Percentiles rank a stretch among this genome's conserved stretches.
Evolutionary conservation across 2,113 vertebrate genomes (phyloP).

Genomic region (Gasterosteus nipponicus): DNA sequence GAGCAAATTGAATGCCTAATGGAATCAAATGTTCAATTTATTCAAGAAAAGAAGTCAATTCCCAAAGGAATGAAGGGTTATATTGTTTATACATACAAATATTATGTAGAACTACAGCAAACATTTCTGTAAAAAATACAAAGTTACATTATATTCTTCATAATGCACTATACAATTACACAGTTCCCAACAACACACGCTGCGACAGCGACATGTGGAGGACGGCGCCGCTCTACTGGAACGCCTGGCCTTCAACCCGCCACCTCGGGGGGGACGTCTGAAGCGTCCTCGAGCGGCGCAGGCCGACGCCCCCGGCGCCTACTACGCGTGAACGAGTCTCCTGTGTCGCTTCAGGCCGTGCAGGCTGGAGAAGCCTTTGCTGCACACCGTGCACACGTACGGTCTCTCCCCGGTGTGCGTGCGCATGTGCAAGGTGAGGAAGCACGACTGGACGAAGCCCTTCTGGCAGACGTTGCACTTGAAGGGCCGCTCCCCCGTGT

Average conservation of each 20-base stretch:
- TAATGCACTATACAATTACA: constrained; percentile 59
- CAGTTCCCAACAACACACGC: constrained; percentile 28
- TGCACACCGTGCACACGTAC: constrained; percentile 68
- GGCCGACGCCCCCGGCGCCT: background rate
- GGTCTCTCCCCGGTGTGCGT: constrained; percentile 77
- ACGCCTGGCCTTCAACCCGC: background rate
- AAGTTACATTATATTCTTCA: constrained; percentile 45
- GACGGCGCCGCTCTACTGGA: constrained; percentile 28
- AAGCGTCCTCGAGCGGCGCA: background rate
- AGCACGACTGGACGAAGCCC: constrained; percentile 77
- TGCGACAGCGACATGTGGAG: constrained; percentile 4
- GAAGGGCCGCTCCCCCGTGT: constrained; percentile 74
- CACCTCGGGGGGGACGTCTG: background rate
- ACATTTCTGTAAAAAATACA: constrained; percentile 73
- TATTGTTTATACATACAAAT: constrained; percentile 66
- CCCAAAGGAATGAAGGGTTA: constrained; percentile 44
- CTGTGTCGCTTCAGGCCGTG: constrained; percentile 76
- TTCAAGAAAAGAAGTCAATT: constrained; percentile 57
- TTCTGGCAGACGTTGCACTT: constrained; percentile 75
- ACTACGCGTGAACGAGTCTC: constrained; percentile 73
- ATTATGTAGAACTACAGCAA: constrained; percentile 65
- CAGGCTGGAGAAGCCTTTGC: constrained; percentile 74
- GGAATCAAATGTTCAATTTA: constrained; percentile 49
- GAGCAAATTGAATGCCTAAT: constrained; percentile 23
- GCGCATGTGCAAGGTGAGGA: constrained; percentile 77